Evolutionary conservation across 2,113 vertebrate species (phyloP).

Genomic region (Diadophis punctatus): DNA sequence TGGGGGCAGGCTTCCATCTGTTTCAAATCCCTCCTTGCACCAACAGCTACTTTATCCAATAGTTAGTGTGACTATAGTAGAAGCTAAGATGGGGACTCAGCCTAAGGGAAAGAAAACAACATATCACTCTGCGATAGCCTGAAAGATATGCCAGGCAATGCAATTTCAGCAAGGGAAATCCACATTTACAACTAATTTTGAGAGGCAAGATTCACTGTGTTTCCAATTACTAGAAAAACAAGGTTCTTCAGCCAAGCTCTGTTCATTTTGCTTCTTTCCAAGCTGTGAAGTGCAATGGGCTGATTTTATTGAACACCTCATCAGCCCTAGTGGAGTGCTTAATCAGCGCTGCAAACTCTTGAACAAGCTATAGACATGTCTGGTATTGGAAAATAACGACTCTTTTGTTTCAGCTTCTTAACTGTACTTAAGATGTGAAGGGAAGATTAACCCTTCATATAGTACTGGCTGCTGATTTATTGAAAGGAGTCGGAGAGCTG

Average conservation of each 20-base stretch:
- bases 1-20: background rate
- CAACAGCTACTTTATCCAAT: background rate
- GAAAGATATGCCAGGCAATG: background rate
- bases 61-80: fast-evolving
- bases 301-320: slow-evolving; percentile 52
- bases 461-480: background rate
- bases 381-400: slow-evolving; percentile 2
- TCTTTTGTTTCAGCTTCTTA: slow-evolving; percentile 22
- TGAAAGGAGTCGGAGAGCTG: background rate
- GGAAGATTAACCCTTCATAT: background rate
- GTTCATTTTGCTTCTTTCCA: slow-evolving; percentile 40
- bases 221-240: slow-evolving; percentile 49
- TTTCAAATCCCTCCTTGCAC: background rate
- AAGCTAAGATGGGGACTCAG: background rate
- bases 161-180: slow-evolving; percentile 26
- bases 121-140: background rate
- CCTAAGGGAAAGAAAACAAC: background rate
- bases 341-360: slow-evolving; percentile 34
- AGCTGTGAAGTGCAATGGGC: slow-evolving; percentile 38
- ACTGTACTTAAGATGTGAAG: background rate
- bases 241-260: slow-evolving; percentile 35
- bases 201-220: slow-evolving; percentile 40
- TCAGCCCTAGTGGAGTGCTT: slow-evolving; percentile 46
- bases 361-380: background rate
- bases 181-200: slow-evolving; percentile 48